Conservation (phyloP, 2,797 vertebrate genomes). For the Taenioides sp. region DNA sequence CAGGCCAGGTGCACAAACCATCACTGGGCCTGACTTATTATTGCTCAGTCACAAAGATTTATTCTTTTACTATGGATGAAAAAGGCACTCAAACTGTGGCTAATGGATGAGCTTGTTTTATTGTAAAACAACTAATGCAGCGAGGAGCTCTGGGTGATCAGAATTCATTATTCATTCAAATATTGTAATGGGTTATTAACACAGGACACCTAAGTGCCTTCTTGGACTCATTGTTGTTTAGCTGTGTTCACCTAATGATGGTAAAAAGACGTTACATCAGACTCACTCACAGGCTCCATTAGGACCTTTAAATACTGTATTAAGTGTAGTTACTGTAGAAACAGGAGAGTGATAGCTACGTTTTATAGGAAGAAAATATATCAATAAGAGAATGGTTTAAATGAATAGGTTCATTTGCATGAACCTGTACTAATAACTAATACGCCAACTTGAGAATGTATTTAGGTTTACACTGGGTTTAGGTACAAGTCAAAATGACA, state of each 20-base stretch:
- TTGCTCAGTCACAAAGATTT: constrained; percentile 42
- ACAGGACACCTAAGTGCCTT: constrained; percentile 35
- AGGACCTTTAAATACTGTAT: constrained; percentile 7
- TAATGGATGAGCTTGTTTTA: constrained; percentile 45
- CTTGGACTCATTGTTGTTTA: constrained; percentile 34
- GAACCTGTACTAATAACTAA: background rate
- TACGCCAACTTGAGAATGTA: background rate
- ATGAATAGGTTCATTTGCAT: background rate
- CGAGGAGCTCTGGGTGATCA: constrained; percentile 53
- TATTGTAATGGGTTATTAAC: constrained; percentile 46
- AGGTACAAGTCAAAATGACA: background rate
- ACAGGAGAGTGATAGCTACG: background rate
- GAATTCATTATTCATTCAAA: constrained; percentile 58
- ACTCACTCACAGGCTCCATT: background rate
- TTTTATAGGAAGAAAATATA: background rate
- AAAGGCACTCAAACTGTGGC: constrained; percentile 44
- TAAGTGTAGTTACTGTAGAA: background rate
- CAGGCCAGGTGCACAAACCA: constrained; percentile 39
- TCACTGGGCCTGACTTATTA: constrained; percentile 46
- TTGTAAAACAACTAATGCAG: constrained; percentile 60
- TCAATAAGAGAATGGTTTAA: background rate
- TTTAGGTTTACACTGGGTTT: background rate
- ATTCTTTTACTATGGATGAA: constrained; percentile 39
- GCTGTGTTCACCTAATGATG: constrained; percentile 34
- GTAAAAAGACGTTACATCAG: constrained; percentile 7